Percentiles rank a stretch among this genome's conserved stretches.
These are phyloP conservation scores for Vannuccia rotundouncinata DNA, from an alignment of 2,888 invertebrate species.

Conservation along the genomic window DNA sequence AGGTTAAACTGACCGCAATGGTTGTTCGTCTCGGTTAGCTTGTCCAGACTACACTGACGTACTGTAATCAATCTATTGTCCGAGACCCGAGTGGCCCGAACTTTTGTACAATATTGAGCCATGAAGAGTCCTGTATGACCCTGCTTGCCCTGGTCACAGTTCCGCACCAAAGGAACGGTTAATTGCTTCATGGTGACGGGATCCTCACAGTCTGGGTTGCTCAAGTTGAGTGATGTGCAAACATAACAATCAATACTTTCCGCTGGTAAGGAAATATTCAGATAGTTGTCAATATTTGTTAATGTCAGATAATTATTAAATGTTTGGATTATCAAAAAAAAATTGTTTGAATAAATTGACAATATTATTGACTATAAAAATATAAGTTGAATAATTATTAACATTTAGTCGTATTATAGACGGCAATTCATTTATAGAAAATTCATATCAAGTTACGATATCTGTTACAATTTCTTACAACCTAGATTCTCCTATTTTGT, in stretches of 20 bases:
- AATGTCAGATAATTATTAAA: too few relatives aligned
- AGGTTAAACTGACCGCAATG: slow-evolving; percentile 60
- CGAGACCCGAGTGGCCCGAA: slow-evolving; percentile 57
- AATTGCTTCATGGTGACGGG: slow-evolving; percentile 58
- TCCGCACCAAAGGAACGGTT: slow-evolving; percentile 53
- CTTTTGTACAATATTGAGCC: slow-evolving; percentile 61
- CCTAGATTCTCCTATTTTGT: too few relatives aligned
- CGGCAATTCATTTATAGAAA: too few relatives aligned
- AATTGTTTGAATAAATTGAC: too few relatives aligned
- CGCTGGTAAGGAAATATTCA: too few relatives aligned
- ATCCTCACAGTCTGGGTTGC: slow-evolving; percentile 59
- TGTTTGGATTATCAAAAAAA: too few relatives aligned
- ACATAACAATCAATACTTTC: slow-evolving; percentile 59
- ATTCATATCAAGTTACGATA: too few relatives aligned
- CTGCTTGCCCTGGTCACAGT: slow-evolving; percentile 59
- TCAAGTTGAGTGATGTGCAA: slow-evolving; percentile 59
- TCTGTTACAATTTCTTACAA: too few relatives aligned
- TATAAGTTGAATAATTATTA: too few relatives aligned
- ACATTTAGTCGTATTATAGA: too few relatives aligned
- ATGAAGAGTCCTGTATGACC: slow-evolving; percentile 59
- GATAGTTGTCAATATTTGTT: too few relatives aligned
- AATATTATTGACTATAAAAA: too few relatives aligned
- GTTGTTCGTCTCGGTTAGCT: slow-evolving; percentile 45
- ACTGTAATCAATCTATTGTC: slow-evolving; percentile 57
- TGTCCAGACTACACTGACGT: slow-evolving; percentile 58